Conservation (phyloP, 2,888 invertebrate genomes). For the Scaptodrosophila latifasciaeformis region DNA sequence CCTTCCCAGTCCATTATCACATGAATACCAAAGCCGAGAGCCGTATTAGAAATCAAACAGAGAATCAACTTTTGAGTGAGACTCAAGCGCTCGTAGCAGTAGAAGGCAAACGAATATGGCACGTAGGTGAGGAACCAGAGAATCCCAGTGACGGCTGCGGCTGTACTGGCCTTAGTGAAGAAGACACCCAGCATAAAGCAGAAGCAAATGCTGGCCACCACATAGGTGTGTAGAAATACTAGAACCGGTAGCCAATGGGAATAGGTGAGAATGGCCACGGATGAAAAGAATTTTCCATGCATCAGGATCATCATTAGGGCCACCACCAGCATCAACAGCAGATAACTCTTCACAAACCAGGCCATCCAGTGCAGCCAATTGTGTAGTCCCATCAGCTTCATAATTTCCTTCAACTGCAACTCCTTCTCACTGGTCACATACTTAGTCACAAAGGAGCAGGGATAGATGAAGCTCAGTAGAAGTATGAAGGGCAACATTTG, state of each 20-base stretch:
- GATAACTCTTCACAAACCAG: constrained; percentile 86
- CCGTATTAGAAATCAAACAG: constrained; percentile 83
- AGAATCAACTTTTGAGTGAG: constrained; percentile 77
- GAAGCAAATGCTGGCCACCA: constrained; percentile 82
- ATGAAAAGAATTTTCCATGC: constrained; percentile 2
- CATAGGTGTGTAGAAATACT: constrained; percentile 82
- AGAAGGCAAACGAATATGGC: constrained; percentile 81
- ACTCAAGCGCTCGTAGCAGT: constrained; percentile 80
- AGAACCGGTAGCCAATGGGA: constrained; percentile 81
- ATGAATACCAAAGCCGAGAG: constrained; percentile 85
- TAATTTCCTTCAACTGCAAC: constrained; percentile 82
- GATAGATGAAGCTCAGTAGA: constrained; percentile 85
- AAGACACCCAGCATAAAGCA: constrained; percentile 86
- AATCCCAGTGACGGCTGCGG: constrained; percentile 84
- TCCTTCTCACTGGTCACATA: constrained; percentile 78
- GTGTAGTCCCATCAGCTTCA: constrained; percentile 91
- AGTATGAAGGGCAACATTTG: constrained; percentile 83
- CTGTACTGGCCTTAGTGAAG: constrained; percentile 86
- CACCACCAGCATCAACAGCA: constrained; percentile 79
- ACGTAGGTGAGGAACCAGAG: constrained; percentile 83
- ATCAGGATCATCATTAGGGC: constrained; percentile 12
- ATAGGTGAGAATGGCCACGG: constrained; percentile 78
- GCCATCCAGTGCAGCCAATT: constrained; percentile 89
- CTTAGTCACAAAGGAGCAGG: constrained; percentile 84
- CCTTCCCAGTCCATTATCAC: constrained; percentile 81